Conservation (phyloP, 2,888 invertebrate genomes). For the Protophormia terraenovae region DNA sequence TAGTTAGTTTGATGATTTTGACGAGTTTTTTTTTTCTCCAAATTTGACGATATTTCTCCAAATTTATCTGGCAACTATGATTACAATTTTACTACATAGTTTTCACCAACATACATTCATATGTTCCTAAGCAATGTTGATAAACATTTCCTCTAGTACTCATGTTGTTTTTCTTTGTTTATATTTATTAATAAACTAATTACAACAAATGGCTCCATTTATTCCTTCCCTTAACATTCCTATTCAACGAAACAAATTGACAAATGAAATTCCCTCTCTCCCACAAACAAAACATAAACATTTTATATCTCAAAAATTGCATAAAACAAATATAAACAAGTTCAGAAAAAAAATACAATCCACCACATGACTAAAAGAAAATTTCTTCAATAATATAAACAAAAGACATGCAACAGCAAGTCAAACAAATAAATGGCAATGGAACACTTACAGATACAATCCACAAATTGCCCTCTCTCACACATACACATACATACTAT, state of each 20-base stretch:
- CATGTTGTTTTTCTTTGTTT: background rate
- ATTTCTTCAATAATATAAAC: conserved; percentile 9
- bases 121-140: background rate
- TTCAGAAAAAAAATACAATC: conserved; percentile 68
- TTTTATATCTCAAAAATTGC: background rate
- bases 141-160: background rate
- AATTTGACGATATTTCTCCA: too few relatives aligned
- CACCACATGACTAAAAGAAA: conserved; percentile 69
- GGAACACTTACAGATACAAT: conserved; percentile 29
- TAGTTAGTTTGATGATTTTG: too few relatives aligned
- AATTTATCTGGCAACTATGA: too few relatives aligned
- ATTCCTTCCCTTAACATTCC: background rate
- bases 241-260: background rate
- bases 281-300: background rate
- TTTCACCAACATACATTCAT: too few relatives aligned
- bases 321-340: conserved; percentile 54
- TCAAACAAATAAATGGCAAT: conserved; percentile 5
- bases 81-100: too few relatives aligned
- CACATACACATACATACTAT: conserved; percentile 20
- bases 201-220: background rate
- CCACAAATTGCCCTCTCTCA: conserved; percentile 35
- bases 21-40: too few relatives aligned
- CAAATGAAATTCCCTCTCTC: background rate
- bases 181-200: background rate
- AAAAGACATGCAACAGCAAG: conserved; percentile 68